Percentiles rank a stretch among this genome's conserved stretches.
Conservation (phyloP, 2,888 invertebrate genomes). For the Ophion slaviceki region DNA sequence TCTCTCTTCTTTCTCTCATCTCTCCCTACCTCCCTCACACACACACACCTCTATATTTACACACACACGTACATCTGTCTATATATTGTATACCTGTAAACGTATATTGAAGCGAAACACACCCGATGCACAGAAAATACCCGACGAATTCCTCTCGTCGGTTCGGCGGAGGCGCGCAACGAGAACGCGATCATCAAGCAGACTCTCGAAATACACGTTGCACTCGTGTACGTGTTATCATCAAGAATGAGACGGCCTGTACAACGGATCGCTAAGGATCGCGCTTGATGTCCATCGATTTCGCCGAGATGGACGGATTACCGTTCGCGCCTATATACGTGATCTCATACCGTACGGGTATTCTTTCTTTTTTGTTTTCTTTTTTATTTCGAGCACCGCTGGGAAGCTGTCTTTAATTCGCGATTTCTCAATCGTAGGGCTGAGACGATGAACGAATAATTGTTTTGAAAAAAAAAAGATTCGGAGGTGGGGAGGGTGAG, state of each 20-base stretch:
- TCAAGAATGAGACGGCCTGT: slow-evolving; percentile 36
- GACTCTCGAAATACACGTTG: background rate
- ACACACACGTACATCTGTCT: no score
- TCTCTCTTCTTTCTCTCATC: slow-evolving; percentile 27
- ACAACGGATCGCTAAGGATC: slow-evolving; percentile 38
- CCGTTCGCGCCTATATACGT: background rate
- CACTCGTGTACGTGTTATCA: slow-evolving; percentile 15
- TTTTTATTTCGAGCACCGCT: background rate
- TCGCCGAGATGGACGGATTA: background rate
- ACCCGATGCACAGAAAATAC: slow-evolving; percentile 47
- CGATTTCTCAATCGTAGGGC: no score
- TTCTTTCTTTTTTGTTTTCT: background rate
- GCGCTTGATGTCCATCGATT: slow-evolving; percentile 22
- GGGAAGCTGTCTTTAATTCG: no score
- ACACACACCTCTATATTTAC: no score
- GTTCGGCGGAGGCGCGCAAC: slow-evolving; percentile 8
- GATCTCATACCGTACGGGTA: background rate
- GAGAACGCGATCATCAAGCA: slow-evolving; percentile 14
- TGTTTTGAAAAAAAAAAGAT: no score
- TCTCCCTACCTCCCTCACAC: background rate
- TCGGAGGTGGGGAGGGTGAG: no score
- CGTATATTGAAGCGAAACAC: slow-evolving; percentile 18
- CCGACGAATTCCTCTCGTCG: slow-evolving; percentile 27
- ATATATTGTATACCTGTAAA: no score
- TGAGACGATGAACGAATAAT: no score